phyloP scores from a whole-genome alignment of 2,113 vertebrate species.

The Perca fluviatilis region DNA sequence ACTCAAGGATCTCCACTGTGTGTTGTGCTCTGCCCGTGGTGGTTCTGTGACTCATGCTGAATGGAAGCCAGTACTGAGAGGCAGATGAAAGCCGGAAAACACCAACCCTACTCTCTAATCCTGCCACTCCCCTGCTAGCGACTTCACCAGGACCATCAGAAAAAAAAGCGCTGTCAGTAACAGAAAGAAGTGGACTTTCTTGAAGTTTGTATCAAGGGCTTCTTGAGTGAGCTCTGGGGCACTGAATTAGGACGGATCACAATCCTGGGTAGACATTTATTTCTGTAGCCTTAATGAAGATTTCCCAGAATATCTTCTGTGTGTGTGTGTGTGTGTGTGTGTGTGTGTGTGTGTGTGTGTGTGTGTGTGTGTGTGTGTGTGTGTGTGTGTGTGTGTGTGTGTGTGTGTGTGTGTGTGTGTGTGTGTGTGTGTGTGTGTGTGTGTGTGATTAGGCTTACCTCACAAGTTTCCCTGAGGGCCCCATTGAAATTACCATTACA shows the following conservation, averaged over 20 bases:
- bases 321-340: constrained; percentile 16
- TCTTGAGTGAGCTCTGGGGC: not conserved
- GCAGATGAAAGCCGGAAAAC: constrained; percentile 65
- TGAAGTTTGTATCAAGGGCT: constrained; percentile 7
- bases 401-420: not conserved
- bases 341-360: not conserved
- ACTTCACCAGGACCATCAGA: constrained; percentile 22
- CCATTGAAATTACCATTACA: constrained; percentile 73
- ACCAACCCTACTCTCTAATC: constrained; percentile 44
- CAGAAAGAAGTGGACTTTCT: not conserved
- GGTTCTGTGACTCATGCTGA: constrained; percentile 56
- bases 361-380: constrained; percentile 26
- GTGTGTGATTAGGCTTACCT: constrained; percentile 40
- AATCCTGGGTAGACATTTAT: constrained; percentile 2
- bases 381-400: not conserved
- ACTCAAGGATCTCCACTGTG: constrained; percentile 29
- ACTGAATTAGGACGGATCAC: constrained; percentile 5
- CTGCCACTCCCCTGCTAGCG: constrained; percentile 61
- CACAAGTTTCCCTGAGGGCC: constrained; percentile 39
- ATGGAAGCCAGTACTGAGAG: constrained; percentile 31
- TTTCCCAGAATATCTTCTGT: constrained; percentile 20
- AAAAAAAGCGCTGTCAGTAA: constrained; percentile 11
- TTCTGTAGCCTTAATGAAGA: constrained; percentile 29
- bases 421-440: constrained; percentile 9
- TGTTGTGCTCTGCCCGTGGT: constrained; percentile 29